Evolutionary conservation across 2,797 vertebrate species (phyloP), one percentile per base, ranked within the genome.

Genomic region (Ceyx erithaca): DNA sequence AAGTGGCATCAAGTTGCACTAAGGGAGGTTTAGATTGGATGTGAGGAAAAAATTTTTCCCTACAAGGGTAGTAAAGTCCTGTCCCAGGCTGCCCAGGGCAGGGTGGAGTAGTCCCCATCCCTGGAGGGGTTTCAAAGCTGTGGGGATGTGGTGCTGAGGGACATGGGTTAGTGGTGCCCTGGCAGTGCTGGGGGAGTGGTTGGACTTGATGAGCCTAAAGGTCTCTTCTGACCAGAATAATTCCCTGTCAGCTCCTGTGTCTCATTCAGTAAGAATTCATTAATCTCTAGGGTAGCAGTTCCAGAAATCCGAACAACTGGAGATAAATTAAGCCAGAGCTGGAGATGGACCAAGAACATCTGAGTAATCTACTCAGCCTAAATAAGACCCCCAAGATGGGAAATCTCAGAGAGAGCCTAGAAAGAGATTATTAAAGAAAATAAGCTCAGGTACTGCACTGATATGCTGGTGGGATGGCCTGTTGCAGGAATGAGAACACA

Each of bases 341-440:
- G 85, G 85, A 91, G 46, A 35, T 31, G 59, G 62, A 87, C 82
- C 82, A 93, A 89, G 77, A 84, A 76, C 15, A 83, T 62, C 78
- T 62, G 43, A 79, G 73, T 83, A 93, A 93, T 92, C 51, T 55
- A 78, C 72, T 51, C 70, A 89, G 71, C 33, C 33, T 33, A 33
- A 33, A 33, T 9, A 33, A 33, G 33, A 33, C 31, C 57, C 63
- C 12, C 35, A 77, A 89, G 87, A 80, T 51, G 52, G 55, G 10
- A 92, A 80, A 93, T 68, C 46, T 92, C 80, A 87, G 46, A 4
- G 12, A 85, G 45, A 78, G 57, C 33, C 58, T 83, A 87, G 49
- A 75, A 91, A 84, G 70, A 84, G 19, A 58, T 84, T 76, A 63
- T n/a, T 40, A 48, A 84, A 83, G 80, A 89, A 85, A 93, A 70